phyloP scores from a whole-genome alignment of 2,888 invertebrate species.

The Temnothorax rugatulus region DNA sequence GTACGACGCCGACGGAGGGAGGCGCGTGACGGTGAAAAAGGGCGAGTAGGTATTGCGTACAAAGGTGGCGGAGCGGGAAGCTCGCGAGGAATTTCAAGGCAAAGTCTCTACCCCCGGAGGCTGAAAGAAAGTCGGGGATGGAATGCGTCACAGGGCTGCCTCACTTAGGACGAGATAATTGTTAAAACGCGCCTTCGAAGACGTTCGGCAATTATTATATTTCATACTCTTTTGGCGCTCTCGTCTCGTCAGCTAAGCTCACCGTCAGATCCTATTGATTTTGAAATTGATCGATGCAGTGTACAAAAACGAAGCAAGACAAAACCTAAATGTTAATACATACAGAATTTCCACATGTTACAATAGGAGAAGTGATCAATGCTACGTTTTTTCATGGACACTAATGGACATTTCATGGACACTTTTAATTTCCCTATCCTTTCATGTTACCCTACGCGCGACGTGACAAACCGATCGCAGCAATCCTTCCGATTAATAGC shows the following conservation, averaged over 20 bases:
- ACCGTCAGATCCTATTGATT: neutral
- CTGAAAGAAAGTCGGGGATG: conserved; percentile 69
- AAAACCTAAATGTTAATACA: neutral
- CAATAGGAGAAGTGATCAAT: neutral
- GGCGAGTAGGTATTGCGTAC: conserved; percentile 59
- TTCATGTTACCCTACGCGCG: conserved; percentile 3
- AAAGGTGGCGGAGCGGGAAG: conserved; percentile 69
- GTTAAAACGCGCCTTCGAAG: conserved; percentile 75
- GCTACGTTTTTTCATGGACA: neutral
- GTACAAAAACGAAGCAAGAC: neutral
- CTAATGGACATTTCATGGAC: neutral
- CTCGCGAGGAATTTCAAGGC: conserved; percentile 76
- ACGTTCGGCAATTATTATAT: conserved; percentile 72
- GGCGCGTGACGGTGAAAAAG: conserved; percentile 53
- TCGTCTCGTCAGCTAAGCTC: neutral
- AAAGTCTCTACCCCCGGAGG: conserved; percentile 63
- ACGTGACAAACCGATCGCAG: conserved; percentile 57
- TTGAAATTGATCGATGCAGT: neutral
- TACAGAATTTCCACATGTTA: neutral
- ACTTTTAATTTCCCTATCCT: conserved; percentile 28
- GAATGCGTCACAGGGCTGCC: conserved; percentile 66
- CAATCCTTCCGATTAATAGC: conserved; percentile 75
- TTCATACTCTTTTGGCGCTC: conserved; percentile 40
- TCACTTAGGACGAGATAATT: conserved; percentile 73
- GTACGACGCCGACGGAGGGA: neutral